Evolutionary conservation across 2,113 vertebrate species (phyloP).

Genomic region (Anhinga anhinga): DNA sequence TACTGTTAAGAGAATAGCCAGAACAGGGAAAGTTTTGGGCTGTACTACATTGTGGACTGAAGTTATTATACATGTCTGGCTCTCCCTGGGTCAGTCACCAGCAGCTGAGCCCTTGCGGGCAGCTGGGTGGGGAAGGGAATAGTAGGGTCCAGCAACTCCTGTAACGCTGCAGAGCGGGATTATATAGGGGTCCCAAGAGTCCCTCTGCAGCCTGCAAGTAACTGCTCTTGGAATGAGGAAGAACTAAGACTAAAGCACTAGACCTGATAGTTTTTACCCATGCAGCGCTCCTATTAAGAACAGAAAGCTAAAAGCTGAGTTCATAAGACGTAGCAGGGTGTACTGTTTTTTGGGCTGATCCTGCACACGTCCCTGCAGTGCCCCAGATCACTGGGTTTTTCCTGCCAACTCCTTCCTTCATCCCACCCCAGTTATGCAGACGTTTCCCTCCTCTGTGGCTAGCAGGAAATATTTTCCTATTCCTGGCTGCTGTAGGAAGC

Average conservation of each 20-base stretch:
- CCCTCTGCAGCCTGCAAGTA: neutral
- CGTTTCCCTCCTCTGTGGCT: slow-evolving; percentile 20
- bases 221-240: slow-evolving; percentile 19
- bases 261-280: neutral
- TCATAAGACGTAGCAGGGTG: fast-evolving
- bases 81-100: neutral
- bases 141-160: neutral
- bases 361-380: neutral
- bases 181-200: neutral
- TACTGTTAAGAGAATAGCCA: neutral
- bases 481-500: slow-evolving; percentile 25
- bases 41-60: neutral
- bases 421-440: slow-evolving; percentile 8
- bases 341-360: neutral
- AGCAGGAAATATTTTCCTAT: slow-evolving; percentile 44
- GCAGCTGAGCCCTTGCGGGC: neutral
- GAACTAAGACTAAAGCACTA: neutral
- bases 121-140: neutral
- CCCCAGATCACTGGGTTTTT: neutral
- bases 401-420: slow-evolving; percentile 37
- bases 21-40: neutral
- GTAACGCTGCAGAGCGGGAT: neutral
- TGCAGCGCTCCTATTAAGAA: neutral
- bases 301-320: neutral
- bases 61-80: neutral